Base-by-base conservation (phyloP, 2,113 vertebrate species). In the Gambusia affinis region DNA sequence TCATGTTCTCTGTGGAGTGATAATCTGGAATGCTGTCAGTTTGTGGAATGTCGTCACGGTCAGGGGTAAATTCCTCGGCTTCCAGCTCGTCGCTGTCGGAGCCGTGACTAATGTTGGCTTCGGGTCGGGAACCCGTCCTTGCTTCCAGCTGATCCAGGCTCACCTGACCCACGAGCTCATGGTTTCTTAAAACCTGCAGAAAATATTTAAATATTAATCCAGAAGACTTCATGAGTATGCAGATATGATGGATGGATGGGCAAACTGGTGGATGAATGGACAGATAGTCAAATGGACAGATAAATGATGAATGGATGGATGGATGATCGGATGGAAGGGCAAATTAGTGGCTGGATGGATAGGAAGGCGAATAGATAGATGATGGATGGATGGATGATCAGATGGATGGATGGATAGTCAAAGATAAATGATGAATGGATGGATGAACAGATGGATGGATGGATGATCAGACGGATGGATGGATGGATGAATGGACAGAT, bases 111-210 rank as follows among this genome's bases (percentile, higher is more conserved):
- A 64, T 74, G 1, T 80, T 15, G 0, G 65, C 29, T 62, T 68
- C 69, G 4, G 37, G 22, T 5, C 12, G 35, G 27, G 1, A 6
- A 8, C 1, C 54, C 2, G 8, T 12, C 17, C 15, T 75, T 1
- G 64, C 64, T 19, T 87, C 70, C 0, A 87, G 72, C 35, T 88
- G 79, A 62, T 92, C 85, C 0, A 92, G 79, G 64, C 64, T 87
- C 61, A 88, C 72, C 72, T 91, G 90, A 60, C 89, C 88, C 62
- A 93, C 92, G 2, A 93, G 92, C 67, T 92, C 87, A 39, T 93
- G 90, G 64, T 93, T 93, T 64, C 86, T 88, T 65, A 87, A 0
- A 42, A 93, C 89, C 92, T 93, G 72, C 35, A 30, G 71, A 12
- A 63, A 39, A 39, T 14, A 44, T 31, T 64, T 0, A n/a, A 29